These are phyloP conservation scores for Phalacrocorax brasilianus DNA, from an alignment of 2,113 vertebrate species.

Conservation along the genomic window DNA sequence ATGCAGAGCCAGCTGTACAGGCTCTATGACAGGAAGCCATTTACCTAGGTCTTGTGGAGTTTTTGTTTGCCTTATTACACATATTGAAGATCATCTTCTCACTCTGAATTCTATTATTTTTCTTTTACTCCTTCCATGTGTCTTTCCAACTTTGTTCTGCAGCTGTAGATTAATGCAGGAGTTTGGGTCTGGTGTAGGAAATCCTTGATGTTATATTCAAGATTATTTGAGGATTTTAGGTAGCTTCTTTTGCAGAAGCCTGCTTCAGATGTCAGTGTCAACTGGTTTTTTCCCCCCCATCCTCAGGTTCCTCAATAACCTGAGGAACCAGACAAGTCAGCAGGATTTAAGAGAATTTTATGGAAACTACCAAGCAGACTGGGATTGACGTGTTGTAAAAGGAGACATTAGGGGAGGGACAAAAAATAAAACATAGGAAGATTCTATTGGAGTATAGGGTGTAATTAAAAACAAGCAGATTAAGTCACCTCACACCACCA, in stretches of 20 bases:
- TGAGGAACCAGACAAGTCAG: not conserved
- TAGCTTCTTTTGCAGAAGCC: not conserved
- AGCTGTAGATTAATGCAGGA: not conserved
- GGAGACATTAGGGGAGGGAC: not conserved
- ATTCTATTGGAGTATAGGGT: not conserved
- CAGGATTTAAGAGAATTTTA: slow-evolving; percentile 4
- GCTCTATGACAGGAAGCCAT: not conserved
- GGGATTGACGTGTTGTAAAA: not conserved
- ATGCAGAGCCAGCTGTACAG: not conserved
- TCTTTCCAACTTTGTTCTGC: not conserved
- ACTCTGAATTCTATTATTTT: not conserved
- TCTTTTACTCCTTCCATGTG: not conserved
- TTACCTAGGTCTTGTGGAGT: not conserved
- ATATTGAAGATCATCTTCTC: not conserved
- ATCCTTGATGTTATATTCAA: not conserved
- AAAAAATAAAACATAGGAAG: not conserved
- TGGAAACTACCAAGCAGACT: not conserved
- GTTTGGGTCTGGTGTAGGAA: not conserved
- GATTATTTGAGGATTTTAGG: not conserved
- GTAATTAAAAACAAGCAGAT: slow-evolving; percentile 8
- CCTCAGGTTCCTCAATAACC: not conserved
- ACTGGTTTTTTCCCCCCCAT: not conserved
- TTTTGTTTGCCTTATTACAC: not conserved
- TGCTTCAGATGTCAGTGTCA: not conserved
- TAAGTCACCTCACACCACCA: not conserved